These are phyloP conservation scores for Temnothorax unifasciatus DNA, from an alignment of 2,888 invertebrate genomes.

Conservation along the genomic window DNA sequence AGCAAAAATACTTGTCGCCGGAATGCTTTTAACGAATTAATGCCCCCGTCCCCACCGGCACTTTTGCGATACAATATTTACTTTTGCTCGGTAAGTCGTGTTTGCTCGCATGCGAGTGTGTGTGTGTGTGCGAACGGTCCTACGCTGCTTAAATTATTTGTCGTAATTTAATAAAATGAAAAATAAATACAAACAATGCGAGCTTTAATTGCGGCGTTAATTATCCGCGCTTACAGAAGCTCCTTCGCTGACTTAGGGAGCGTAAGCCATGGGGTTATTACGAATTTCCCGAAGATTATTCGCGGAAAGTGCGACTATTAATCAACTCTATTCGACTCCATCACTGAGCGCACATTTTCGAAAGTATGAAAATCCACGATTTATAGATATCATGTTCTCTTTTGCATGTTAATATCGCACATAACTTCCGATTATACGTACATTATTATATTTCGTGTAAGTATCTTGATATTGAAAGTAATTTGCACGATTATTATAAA, in stretches of 20 bases:
- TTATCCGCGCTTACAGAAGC: conserved; percentile 46
- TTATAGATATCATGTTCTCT: neutral
- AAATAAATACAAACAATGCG: conserved; percentile 52
- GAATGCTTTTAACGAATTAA: conserved; percentile 71
- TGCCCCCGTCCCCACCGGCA: conserved; percentile 36
- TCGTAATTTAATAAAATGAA: conserved; percentile 59
- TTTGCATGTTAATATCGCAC: neutral
- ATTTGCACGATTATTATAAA: neutral
- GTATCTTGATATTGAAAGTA: neutral
- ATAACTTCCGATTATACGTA: neutral
- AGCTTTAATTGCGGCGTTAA: conserved; percentile 57
- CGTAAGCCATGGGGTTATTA: conserved; percentile 52
- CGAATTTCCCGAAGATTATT: conserved; percentile 44
- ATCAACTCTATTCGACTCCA: neutral
- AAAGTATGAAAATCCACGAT: neutral
- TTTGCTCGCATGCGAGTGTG: conserved; percentile 38
- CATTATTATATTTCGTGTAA: neutral
- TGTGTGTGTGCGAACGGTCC: conserved; percentile 28
- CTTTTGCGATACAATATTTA: conserved; percentile 58
- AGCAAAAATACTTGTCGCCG: conserved; percentile 59
- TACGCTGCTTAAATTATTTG: conserved; percentile 65
- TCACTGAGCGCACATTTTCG: neutral
- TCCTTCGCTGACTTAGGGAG: neutral
- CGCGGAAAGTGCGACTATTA: conserved; percentile 18
- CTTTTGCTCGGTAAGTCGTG: conserved; percentile 54